These are phyloP conservation scores for Phrynocephalus vlangalii DNA, from an alignment of 2,797 vertebrate species.

Conservation along the genomic window DNA sequence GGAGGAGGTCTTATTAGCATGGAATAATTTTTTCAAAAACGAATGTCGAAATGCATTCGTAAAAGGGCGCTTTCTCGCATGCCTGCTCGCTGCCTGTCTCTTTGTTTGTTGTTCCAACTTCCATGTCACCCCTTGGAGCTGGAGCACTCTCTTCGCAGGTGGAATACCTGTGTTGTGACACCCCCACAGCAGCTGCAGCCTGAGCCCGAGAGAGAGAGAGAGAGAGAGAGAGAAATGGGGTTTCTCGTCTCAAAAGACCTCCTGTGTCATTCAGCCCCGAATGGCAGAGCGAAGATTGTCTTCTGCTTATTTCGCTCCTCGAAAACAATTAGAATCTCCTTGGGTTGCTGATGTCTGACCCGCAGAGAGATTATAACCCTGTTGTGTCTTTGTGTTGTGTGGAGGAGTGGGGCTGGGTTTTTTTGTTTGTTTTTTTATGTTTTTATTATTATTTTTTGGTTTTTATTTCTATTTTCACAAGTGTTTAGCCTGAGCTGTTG, in stretches of 20 bases:
- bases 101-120: background rate
- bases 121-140: background rate
- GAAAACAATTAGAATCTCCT: conserved; percentile 29
- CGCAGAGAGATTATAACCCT: conserved; percentile 47
- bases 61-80: too few relatives aligned
- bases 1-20: too few relatives aligned
- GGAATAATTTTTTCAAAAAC: too few relatives aligned
- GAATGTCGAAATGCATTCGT: too few relatives aligned
- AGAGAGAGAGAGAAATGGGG: too few relatives aligned
- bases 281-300: background rate
- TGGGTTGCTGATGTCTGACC: conserved; percentile 8
- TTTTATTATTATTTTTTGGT: background rate
- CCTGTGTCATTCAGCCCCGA: background rate
- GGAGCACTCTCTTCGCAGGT: background rate
- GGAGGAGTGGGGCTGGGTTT: background rate
- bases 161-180: too few relatives aligned
- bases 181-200: background rate
- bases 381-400: background rate
- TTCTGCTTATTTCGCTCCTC: background rate
- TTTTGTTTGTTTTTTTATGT: background rate
- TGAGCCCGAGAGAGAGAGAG: too few relatives aligned
- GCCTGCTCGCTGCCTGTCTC: too few relatives aligned
- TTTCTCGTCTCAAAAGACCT: background rate
- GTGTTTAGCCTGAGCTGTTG: conserved; percentile 40
- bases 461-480: conserved; percentile 32